Percentiles rank a stretch among this genome's conserved stretches.
Evolutionary conservation across 2,888 invertebrate species (phyloP).

Genomic region (Norana najaformis): DNA sequence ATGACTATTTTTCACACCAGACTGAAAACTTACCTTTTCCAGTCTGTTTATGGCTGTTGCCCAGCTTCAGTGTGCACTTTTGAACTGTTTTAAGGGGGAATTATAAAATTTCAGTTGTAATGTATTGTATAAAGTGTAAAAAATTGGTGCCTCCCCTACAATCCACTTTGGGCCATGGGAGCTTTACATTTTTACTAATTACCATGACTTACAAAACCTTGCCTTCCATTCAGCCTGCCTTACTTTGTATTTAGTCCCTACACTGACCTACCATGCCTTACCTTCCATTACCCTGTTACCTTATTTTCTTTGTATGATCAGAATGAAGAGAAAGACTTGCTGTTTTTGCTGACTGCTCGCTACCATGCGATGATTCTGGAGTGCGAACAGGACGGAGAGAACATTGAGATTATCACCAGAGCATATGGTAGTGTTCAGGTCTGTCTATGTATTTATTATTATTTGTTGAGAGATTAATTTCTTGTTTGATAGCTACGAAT

Average conservation of each 20-base stretch:
- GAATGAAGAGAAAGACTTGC: slow-evolving; percentile 86
- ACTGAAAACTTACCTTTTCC: too few species aligned
- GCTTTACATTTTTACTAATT: too few species aligned
- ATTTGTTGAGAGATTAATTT: background rate
- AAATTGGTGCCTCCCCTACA: too few species aligned
- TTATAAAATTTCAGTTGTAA: too few species aligned
- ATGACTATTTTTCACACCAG: too few species aligned
- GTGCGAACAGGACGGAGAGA: slow-evolving; percentile 74
- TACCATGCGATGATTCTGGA: slow-evolving; percentile 97
- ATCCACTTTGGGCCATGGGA: too few species aligned
- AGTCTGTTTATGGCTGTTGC: too few species aligned
- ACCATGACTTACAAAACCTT: too few species aligned
- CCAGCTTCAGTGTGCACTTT: too few species aligned
- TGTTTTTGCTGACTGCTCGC: slow-evolving; percentile 89
- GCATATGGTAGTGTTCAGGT: slow-evolving; percentile 91
- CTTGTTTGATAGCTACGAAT: background rate
- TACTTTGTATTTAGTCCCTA: background rate
- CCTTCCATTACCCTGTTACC: background rate
- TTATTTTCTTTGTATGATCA: slow-evolving; percentile 63
- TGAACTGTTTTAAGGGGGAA: too few species aligned
- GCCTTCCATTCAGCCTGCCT: too few species aligned
- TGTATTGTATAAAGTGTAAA: too few species aligned
- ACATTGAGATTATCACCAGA: slow-evolving; percentile 87
- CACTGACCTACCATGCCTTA: background rate
- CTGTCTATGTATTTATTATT: slow-evolving; percentile 19